Evolutionary conservation across 2,888 invertebrate species (phyloP).

Genomic region (Spodoptera picta): DNA sequence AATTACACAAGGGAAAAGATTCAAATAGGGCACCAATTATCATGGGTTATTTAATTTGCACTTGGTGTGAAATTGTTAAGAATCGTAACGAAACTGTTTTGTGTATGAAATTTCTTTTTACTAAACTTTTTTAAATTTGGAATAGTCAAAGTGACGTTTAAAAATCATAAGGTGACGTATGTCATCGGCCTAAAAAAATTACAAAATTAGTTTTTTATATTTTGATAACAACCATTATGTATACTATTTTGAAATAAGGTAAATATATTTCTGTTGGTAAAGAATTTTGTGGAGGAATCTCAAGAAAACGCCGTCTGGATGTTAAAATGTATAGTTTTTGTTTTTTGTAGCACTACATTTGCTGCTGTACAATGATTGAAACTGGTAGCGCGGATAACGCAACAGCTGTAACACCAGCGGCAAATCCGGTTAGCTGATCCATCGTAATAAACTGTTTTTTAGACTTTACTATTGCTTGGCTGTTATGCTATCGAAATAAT

Average conservation of each 20-base stretch:
- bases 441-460: constrained; percentile 7
- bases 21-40: too few relatives aligned
- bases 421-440: constrained; percentile 60
- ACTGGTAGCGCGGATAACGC: constrained; percentile 76
- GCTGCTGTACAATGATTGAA: constrained; percentile 80
- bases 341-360: constrained; percentile 59
- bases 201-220: constrained; percentile 79
- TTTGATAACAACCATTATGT: constrained; percentile 81
- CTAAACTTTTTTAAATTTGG: constrained; percentile 68
- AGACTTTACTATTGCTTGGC: too few relatives aligned
- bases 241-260: constrained; percentile 79
- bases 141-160: constrained; percentile 71
- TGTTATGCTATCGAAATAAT: too few relatives aligned
- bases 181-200: constrained; percentile 80
- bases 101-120: constrained; percentile 19
- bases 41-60: too few relatives aligned
- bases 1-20: too few relatives aligned
- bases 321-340: constrained; percentile 41
- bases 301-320: constrained; percentile 22
- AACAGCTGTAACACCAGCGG: constrained; percentile 65
- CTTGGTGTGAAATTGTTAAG: too few relatives aligned
- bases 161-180: constrained; percentile 74
- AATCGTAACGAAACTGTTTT: constrained; percentile 35
- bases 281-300: constrained; percentile 40
- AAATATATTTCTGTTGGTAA: constrained; percentile 57